Percentiles rank a stretch among this genome's conserved stretches.
These are phyloP conservation scores for Drosophila murphyi DNA, from an alignment of 1,140 invertebrate species.

Conservation along the genomic window DNA sequence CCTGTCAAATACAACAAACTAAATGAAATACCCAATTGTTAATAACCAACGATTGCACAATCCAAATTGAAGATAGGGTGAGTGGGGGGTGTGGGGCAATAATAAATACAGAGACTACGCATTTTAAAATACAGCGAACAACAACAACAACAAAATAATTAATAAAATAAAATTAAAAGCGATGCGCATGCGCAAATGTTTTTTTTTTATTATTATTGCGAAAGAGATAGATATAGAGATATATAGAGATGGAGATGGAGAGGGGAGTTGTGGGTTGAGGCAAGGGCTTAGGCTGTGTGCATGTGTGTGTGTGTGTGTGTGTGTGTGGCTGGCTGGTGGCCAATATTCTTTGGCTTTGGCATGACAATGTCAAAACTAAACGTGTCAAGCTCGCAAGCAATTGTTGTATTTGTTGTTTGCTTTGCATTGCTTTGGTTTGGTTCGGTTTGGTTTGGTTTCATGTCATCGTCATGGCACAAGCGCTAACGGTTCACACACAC, in stretches of 20 bases:
- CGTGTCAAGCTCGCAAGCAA: slow-evolving; percentile 54
- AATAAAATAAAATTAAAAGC: slow-evolving; percentile 24
- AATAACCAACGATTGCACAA: slow-evolving; percentile 64
- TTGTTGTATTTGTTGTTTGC: slow-evolving; percentile 4
- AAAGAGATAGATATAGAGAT: slow-evolving; percentile 7
- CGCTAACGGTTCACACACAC: slow-evolving; percentile 53
- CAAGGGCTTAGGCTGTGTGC: slow-evolving; percentile 1
- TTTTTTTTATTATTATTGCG: slow-evolving; percentile 44
- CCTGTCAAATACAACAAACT: slow-evolving; percentile 23
- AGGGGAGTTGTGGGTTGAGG: slow-evolving; percentile 1
- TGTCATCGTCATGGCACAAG: slow-evolving; percentile 52
- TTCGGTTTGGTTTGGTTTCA: slow-evolving; percentile 30
- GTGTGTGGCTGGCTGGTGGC: slow-evolving; percentile 30
- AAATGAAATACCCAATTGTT: slow-evolving; percentile 52
- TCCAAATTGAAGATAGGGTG: neutral
- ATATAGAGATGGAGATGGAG: neutral
- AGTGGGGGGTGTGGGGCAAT: neutral
- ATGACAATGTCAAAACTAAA: slow-evolving; percentile 69
- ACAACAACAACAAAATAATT: slow-evolving; percentile 22
- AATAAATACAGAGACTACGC: slow-evolving; percentile 15
- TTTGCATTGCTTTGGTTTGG: neutral
- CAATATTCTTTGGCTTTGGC: slow-evolving; percentile 68
- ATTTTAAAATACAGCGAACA: slow-evolving; percentile 25
- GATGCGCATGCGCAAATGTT: slow-evolving; percentile 69
- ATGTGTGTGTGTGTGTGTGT: slow-evolving; percentile 1